Evolutionary conservation across 2,888 invertebrate species (phyloP).

Genomic region (Teleogryllus oceanicus): DNA sequence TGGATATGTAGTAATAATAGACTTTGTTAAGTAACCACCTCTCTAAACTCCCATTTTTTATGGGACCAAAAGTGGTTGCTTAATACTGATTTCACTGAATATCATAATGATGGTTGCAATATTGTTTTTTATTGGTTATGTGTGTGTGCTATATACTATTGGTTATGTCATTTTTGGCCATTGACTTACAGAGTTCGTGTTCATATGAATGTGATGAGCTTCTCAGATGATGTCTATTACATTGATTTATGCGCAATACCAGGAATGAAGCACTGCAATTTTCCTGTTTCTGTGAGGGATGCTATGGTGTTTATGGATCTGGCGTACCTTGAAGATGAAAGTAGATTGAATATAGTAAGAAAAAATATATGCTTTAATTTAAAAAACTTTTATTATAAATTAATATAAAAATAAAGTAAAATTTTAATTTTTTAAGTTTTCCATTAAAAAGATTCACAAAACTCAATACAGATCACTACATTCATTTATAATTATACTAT

Average conservation of each 20-base stretch:
- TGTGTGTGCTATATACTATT: too few relatives aligned
- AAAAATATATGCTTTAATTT: not conserved
- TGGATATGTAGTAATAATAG: too few relatives aligned
- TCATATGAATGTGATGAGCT: constrained; percentile 33
- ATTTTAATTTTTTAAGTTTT: not conserved
- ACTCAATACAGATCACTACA: too few relatives aligned
- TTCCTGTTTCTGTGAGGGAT: constrained; percentile 49
- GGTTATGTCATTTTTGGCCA: too few relatives aligned
- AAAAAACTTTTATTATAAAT: not conserved
- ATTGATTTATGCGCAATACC: constrained; percentile 37
- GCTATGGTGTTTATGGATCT: constrained; percentile 49
- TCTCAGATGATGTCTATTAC: constrained; percentile 31
- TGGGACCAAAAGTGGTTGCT: too few relatives aligned
- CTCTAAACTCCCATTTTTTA: too few relatives aligned
- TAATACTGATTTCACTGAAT: too few relatives aligned
- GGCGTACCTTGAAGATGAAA: constrained; percentile 42
- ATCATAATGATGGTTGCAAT: too few relatives aligned
- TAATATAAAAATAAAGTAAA: not conserved
- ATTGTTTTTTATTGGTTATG: too few relatives aligned
- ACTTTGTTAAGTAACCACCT: too few relatives aligned
- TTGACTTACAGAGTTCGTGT: constrained; percentile 25
- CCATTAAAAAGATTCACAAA: too few relatives aligned
- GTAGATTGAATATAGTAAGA: not conserved
- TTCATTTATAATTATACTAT: too few relatives aligned
- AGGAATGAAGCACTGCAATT: constrained; percentile 41